Base-by-base conservation (phyloP, 2,113 vertebrate species). In the Muntiacus muntjak region DNA sequence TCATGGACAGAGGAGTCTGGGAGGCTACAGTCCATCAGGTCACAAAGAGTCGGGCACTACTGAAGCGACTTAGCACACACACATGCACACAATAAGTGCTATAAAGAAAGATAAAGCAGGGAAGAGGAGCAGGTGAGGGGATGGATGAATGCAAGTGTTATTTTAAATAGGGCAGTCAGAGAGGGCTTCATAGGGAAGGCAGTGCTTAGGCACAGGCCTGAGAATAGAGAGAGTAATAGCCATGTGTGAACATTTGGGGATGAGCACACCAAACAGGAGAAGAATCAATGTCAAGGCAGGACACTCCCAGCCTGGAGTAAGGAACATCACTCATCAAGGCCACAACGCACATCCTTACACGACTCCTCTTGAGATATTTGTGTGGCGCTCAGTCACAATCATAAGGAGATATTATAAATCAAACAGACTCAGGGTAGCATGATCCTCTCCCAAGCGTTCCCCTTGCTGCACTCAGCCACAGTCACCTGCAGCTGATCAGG, bases 281-380 rank as follows among this genome's bases (percentile, higher is more conserved):
- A 81, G 0, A 45, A 12, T 6, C 36, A 40, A 7, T 47, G 11
- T 52, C 11, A 21, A 96, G 43, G 19, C 16, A 87, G 79, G 28
- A 64, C 47, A 50, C 47, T 36, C 9, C 36, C 83, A 93, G 30
- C 13, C 40, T 60, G 33, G 33, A 14, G 12, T 86, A 21, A 87
- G 23, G 50, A 71, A 7, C 6, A n/a, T 14, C 19, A 40, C 60
- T 54, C 78, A 79, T 84, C 33, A 50, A 2, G 12, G n/a, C 30
- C 57, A 58, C 21, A 12, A 14, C 0, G 7, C 9, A 16, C 26
- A n/a, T 25, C 78, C 8, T 1, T 12, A 23, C 6, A 16, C 2
- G 6, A 78, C 26, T 36, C 50, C 52, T 71, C 13, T 62, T 26
- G 1, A 57, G 43, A 10, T 30, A 62, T 17, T 23, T 58, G 7